Evolutionary conservation across 2,797 vertebrate species (phyloP).

Genomic region (Adelosebastes latens): DNA sequence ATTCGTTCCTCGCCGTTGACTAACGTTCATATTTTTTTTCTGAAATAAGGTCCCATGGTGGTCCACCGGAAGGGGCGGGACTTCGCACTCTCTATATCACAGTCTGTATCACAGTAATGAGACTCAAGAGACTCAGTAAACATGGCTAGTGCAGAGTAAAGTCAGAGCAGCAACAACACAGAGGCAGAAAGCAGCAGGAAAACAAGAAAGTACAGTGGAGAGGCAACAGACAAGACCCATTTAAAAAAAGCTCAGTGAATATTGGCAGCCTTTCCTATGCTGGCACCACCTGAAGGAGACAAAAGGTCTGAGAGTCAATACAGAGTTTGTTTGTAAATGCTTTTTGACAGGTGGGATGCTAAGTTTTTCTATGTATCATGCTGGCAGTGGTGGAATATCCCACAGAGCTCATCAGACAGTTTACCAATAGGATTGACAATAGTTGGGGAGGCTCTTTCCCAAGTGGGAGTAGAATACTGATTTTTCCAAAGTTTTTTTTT

Average conservation of each 20-base stretch:
- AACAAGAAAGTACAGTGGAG: background rate
- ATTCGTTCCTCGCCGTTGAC: too few species aligned
- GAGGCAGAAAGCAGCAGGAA: background rate
- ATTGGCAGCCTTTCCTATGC: background rate
- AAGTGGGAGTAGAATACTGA: too few species aligned
- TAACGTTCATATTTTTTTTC: too few species aligned
- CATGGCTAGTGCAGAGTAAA: background rate
- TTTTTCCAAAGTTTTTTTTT: too few species aligned
- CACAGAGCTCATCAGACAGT: background rate
- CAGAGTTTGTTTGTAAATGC: background rate
- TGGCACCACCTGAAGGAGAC: constrained; percentile 9
- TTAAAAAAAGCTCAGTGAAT: background rate
- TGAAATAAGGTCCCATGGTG: too few species aligned
- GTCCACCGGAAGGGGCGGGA: too few species aligned
- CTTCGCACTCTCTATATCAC: too few species aligned
- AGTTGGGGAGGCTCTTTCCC: background rate
- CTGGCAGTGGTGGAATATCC: background rate
- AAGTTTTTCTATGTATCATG: background rate
- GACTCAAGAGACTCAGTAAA: background rate
- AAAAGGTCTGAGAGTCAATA: background rate
- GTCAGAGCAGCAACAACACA: background rate
- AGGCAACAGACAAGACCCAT: background rate
- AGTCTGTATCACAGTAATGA: background rate
- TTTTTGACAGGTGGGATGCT: background rate
- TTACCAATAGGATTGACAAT: constrained; percentile 5